Percentiles rank a stretch among this genome's conserved stretches.
These are phyloP conservation scores for Temnothorax longispinosus DNA, from an alignment of 1,140 invertebrate species.

Conservation along the genomic window DNA sequence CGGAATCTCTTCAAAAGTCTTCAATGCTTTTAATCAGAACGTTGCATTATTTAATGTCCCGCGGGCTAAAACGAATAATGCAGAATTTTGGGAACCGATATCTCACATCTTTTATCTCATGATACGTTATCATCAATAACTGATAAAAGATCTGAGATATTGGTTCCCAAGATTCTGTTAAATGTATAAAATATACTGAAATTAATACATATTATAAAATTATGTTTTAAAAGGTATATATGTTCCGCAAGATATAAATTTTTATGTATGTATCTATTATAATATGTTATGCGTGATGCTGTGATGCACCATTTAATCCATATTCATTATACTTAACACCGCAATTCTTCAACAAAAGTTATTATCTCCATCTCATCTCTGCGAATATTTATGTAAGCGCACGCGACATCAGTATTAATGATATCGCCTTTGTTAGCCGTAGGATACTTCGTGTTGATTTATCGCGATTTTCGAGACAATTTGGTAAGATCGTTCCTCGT, in stretches of 20 bases:
- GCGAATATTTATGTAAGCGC: slow-evolving; percentile 17
- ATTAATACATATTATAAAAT: neutral
- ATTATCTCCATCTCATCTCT: neutral
- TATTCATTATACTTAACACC: neutral
- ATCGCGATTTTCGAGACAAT: slow-evolving; percentile 40
- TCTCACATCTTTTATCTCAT: neutral
- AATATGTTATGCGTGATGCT: neutral
- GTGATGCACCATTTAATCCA: neutral
- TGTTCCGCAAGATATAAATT: neutral
- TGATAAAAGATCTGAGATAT: too few relatives aligned
- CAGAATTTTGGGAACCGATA: neutral
- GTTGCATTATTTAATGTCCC: neutral
- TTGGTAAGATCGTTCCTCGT: slow-evolving; percentile 49
- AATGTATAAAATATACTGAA: neutral
- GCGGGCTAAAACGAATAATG: neutral
- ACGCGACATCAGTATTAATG: slow-evolving; percentile 26
- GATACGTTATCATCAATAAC: too few relatives aligned
- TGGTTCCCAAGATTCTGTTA: neutral
- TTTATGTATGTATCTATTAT: neutral
- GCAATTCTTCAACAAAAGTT: slow-evolving; percentile 10
- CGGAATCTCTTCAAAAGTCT: slow-evolving; percentile 3
- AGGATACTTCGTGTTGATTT: slow-evolving; percentile 33
- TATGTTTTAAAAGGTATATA: too few relatives aligned
- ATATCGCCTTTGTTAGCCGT: slow-evolving; percentile 13
- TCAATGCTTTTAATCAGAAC: slow-evolving; percentile 10